phyloP scores from a whole-genome alignment of 2,113 vertebrate species.

The Bubo scandiacus region DNA sequence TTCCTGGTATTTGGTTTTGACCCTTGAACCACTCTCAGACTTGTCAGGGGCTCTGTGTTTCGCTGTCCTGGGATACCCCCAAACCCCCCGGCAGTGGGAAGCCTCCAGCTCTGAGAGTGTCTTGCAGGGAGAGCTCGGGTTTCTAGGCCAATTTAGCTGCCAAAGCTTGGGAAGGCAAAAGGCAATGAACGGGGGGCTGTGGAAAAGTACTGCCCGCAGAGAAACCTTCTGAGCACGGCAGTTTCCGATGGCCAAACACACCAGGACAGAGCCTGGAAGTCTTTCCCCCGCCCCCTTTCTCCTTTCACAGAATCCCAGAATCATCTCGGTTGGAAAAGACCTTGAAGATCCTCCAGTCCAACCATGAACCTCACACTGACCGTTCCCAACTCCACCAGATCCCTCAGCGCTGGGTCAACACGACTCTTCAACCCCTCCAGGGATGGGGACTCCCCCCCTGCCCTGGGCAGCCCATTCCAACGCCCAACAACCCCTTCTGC shows the following conservation, averaged over 20 bases:
- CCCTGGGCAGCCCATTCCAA: too few relatives aligned
- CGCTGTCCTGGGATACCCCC: not conserved
- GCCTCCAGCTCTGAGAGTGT: not conserved
- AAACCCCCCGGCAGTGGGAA: fast-evolving
- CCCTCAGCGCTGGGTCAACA: too few relatives aligned
- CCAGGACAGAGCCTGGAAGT: not conserved
- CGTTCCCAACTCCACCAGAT: too few relatives aligned
- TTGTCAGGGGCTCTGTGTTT: not conserved
- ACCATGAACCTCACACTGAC: too few relatives aligned
- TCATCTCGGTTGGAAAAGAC: too few relatives aligned
- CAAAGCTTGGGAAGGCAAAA: not conserved
- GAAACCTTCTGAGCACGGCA: not conserved
- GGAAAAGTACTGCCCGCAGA: not conserved
- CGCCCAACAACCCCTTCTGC: too few relatives aligned
- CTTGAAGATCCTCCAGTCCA: too few relatives aligned
- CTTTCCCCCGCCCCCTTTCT: not conserved
- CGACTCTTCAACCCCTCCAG: too few relatives aligned
- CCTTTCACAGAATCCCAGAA: not conserved
- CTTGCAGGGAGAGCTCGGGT: not conserved
- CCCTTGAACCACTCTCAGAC: not conserved
- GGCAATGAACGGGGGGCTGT: not conserved
- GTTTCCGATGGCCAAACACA: not conserved
- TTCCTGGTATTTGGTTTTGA: not conserved
- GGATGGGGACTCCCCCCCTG: too few relatives aligned
- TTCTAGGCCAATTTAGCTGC: not conserved